Evolutionary conservation across 2,888 invertebrate genomes (phyloP).

Genomic region (Pseudolycoriella hygida): DNA sequence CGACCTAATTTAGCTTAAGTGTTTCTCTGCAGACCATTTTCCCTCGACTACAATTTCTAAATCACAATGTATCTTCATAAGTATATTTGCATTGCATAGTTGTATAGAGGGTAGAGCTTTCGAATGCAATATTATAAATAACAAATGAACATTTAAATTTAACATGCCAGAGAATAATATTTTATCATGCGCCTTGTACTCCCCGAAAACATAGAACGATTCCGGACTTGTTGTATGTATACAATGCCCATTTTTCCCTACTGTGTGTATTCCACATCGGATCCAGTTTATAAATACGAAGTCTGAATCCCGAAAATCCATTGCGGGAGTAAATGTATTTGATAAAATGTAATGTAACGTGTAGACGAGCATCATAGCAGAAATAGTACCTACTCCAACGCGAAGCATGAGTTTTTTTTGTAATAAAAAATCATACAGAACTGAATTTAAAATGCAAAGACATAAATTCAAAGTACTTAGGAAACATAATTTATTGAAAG

Average conservation of each 20-base stretch:
- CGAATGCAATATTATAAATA: conserved; percentile 5
- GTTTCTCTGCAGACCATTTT: conserved; percentile 4
- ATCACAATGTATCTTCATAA: background rate
- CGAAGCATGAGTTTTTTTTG: background rate
- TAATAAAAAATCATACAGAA: conserved; percentile 1
- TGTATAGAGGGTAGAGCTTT: background rate
- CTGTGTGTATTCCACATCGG: too few species aligned
- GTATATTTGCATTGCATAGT: too few species aligned
- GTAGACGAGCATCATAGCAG: background rate
- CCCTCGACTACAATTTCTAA: background rate
- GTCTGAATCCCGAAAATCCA: too few species aligned
- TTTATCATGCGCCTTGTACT: conserved; percentile 2
- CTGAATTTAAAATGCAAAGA: conserved; percentile 4
- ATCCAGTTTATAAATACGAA: too few species aligned
- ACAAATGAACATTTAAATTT: conserved; percentile 5
- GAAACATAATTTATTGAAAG: conserved; percentile 4
- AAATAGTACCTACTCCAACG: background rate
- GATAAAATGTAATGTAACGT: too few species aligned
- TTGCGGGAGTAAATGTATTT: too few species aligned
- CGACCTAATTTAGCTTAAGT: conserved; percentile 4
- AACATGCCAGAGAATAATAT: conserved; percentile 5
- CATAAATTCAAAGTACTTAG: conserved; percentile 3
- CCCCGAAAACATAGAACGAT: background rate
- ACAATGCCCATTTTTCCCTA: too few species aligned
- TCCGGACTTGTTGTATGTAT: background rate